Evolutionary conservation across 1,140 invertebrate species (phyloP).

Genomic region (Aphelenchoides avenae): DNA sequence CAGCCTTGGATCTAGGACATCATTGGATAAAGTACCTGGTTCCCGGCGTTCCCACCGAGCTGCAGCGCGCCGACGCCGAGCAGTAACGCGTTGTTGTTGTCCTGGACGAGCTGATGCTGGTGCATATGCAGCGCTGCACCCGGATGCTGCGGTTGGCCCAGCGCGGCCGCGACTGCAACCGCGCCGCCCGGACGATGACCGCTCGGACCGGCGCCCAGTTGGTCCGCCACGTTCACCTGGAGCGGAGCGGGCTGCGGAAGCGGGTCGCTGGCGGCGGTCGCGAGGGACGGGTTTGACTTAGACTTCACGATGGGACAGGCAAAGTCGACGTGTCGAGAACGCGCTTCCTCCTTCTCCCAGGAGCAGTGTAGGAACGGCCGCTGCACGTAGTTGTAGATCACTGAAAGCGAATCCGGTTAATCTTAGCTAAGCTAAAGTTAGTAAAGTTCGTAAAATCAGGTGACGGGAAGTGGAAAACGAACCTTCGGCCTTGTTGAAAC

Average conservation of each 20-base stretch:
- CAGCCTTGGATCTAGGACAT: neutral
- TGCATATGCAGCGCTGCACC: neutral
- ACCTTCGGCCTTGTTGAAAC: conserved; percentile 75
- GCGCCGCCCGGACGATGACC: neutral
- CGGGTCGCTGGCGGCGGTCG: conserved; percentile 43
- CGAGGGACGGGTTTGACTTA: conserved; percentile 56
- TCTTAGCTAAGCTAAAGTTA: conserved; percentile 1
- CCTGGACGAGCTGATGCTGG: neutral
- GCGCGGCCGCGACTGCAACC: neutral
- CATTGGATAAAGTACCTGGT: neutral
- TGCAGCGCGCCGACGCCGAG: neutral
- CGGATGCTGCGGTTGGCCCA: neutral
- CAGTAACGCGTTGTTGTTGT: conserved; percentile 4
- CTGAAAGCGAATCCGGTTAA: too few species aligned
- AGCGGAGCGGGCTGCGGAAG: conserved; percentile 39
- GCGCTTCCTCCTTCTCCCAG: conserved; percentile 99
- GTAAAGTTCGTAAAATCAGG: conserved; percentile 3
- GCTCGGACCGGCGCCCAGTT: neutral
- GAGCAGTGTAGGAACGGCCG: conserved; percentile 99
- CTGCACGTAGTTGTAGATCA: conserved; percentile 99
- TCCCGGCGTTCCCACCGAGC: neutral
- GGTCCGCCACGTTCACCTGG: conserved; percentile 18
- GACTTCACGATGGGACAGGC: conserved; percentile 59
- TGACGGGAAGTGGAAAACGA: conserved; percentile 6
- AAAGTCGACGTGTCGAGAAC: conserved; percentile 97